Evolutionary conservation across 2,888 invertebrate species (phyloP), one percentile per base, ranked within the genome.

Genomic region (Acronicta aceris): DNA sequence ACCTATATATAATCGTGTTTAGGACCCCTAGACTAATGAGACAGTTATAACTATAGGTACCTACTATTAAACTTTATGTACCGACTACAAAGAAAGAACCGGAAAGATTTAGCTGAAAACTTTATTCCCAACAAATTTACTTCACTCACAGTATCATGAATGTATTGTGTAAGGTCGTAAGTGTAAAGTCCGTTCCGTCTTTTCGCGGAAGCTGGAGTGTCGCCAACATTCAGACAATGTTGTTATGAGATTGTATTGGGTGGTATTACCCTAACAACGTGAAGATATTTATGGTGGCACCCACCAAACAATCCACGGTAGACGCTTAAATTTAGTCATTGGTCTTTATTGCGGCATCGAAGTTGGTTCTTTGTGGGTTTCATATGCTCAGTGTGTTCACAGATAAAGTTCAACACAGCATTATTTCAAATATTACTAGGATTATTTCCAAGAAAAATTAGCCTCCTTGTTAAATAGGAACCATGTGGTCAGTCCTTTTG

Each of bases 211-310:
- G 70, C 79, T 90, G 90, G 89, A 87, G 56, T 71, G 69, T 45
- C 61, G 90, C 90, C 89, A 91, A 81, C 59, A 61, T 61, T 71
- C 76, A 80, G 76, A 86, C 85, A 87, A 85, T 83, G 81, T 81
- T 83, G 84, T 87, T 88, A 89, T 85, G 82, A 86, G 85, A 86
- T 85, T 86, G 79, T 84, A 80, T 76, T 69, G 65, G 33, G 58
- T 64, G 65, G 62, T 76, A 84, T 82, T 78, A 81, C 79, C 72
- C 79, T 75, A 65, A 80, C 81, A 74, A 77, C 70, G 50, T 51
- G 27, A 46, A 52, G 57, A 62, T 81, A 81, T 84, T 84, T 82
- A 81, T 76, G 62, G 64, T 52, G 38, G 40, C 49, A 64, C 62
- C 58, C 45, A 52, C 60, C 7, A 54, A 59, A 71, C 65, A 67